Base-by-base conservation (phyloP, 2,113 vertebrate genomes). In the Ellobius talpinus region DNA sequence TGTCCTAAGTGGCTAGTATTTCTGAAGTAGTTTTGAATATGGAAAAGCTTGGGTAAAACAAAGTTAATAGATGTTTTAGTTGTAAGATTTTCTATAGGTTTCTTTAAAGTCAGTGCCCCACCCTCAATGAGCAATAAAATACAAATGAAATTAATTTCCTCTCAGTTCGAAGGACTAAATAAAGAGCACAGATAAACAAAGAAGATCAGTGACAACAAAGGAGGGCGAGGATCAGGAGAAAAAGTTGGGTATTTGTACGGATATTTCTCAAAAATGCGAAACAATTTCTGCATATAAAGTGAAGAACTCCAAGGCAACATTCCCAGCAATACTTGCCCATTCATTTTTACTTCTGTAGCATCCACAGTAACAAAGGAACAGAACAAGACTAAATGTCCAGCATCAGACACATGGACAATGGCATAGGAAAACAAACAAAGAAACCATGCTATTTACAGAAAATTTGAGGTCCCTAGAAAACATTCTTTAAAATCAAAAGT, bases 41-140 rank as follows among this genome's bases (percentile, higher is more conserved):
- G 5, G 24, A 10, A 93, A 93, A 87, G 24, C 3, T 6, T 87
- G 36, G 7, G 73, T 73, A 78, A 91, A 95, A 74, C 26, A 61
- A 88, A 93, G 7, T 77, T 70, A 92, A 89, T 33, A 66, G 33
- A 74, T 68, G 17, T 72, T 45, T 90, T 94, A 88, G 52, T 16
- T 58, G 24, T 1, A 79, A 86, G 7, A 70, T 23, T 65, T 87
- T 66, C 24, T 39, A 79, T 29, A 33, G 47, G 2, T 31, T 82
- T 92, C 58, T 68, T 24, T 70, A 47, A 95, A 8, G 6, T 33
- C 47, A 33, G 9, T n/a, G 10, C 0, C 5, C 29, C 24, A 58
- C 5, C 58, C 14, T 85, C 2, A 4, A 39, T 1, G 0, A 24
- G 36, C 39, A 76, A 55, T 29, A n/a, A 89, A 58, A 58, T 89